A percentile compares a stretch with the other conserved stretches of the same genome.
These are phyloP conservation scores for Clarias magur DNA, from an alignment of 2,113 vertebrate genomes.

Conservation along the genomic window DNA sequence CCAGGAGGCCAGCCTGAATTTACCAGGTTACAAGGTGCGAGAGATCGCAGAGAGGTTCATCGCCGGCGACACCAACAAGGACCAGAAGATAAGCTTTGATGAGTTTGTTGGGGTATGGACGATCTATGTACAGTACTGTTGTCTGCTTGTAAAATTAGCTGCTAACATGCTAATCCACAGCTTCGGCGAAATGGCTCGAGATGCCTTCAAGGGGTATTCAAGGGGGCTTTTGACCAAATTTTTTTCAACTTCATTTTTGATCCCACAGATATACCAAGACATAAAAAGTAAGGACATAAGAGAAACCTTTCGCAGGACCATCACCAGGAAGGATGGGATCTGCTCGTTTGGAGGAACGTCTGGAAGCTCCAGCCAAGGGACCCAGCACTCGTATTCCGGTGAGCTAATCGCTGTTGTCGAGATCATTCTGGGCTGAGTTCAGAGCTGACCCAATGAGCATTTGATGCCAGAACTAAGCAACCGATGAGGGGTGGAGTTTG, in stretches of 20 bases:
- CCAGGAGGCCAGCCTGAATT: constrained; percentile 87
- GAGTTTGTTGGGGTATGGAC: constrained; percentile 90
- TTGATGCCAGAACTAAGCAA: background rate
- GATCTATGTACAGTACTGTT: background rate
- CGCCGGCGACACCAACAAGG: constrained; percentile 87
- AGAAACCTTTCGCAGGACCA: constrained; percentile 86
- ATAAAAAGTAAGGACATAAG: constrained; percentile 91
- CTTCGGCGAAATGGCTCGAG: background rate
- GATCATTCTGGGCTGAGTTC: background rate
- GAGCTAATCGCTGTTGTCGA: background rate
- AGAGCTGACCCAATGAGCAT: background rate
- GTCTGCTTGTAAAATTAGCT: background rate
- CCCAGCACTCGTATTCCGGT: constrained; percentile 97
- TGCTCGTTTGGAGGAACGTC: constrained; percentile 91
- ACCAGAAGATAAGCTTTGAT: constrained; percentile 93
- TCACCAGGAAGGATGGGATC: constrained; percentile 89
- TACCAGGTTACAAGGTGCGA: constrained; percentile 92
- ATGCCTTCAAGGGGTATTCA: background rate
- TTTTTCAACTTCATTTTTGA: background rate
- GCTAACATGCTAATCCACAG: background rate
- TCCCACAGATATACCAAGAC: constrained; percentile 86
- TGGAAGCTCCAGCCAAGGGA: constrained; percentile 88
- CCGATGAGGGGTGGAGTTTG: background rate
- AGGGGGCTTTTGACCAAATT: no score
- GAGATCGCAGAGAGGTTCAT: constrained; percentile 90